A percentile compares a stretch with the other conserved stretches of the same genome.
phyloP scores from a whole-genome alignment of 2,888 invertebrate species.

The Embidobia sp. region DNA sequence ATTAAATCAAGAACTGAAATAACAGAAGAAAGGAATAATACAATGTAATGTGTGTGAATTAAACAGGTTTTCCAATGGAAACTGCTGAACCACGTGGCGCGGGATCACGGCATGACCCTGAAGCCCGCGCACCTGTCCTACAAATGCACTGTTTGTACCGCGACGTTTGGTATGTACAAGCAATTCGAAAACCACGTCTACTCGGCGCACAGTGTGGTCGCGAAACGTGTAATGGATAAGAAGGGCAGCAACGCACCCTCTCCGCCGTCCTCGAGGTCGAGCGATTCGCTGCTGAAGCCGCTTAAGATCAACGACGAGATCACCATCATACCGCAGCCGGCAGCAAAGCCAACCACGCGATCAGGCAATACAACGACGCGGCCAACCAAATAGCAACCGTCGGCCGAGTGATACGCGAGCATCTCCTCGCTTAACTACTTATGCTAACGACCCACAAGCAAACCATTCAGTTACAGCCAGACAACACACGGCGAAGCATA shows the following conservation, averaged over 20 bases:
- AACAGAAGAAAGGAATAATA: too few species aligned
- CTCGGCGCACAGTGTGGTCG: slow-evolving; percentile 94
- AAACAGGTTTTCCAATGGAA: slow-evolving; percentile 97
- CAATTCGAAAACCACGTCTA: slow-evolving; percentile 97
- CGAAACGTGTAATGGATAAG: slow-evolving; percentile 92
- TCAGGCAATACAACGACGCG: slow-evolving; percentile 76
- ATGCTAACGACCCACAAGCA: slow-evolving; percentile 14
- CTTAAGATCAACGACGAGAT: slow-evolving; percentile 94
- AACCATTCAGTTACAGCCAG: neutral
- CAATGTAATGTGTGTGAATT: too few species aligned
- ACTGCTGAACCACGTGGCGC: slow-evolving; percentile 93
- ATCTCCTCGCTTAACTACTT: slow-evolving; percentile 74
- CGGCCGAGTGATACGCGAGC: slow-evolving; percentile 76
- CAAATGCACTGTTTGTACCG: slow-evolving; percentile 97
- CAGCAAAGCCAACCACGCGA: slow-evolving; percentile 81
- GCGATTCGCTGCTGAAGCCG: slow-evolving; percentile 88
- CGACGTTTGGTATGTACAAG: slow-evolving; percentile 97
- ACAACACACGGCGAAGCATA: neutral
- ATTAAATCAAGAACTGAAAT: too few species aligned
- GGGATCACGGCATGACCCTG: slow-evolving; percentile 94
- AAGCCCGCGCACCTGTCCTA: slow-evolving; percentile 97
- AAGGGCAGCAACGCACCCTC: slow-evolving; percentile 83
- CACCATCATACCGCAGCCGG: slow-evolving; percentile 93
- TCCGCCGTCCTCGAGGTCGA: slow-evolving; percentile 81
- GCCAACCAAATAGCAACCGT: slow-evolving; percentile 79